Percentiles rank a stretch among this genome's conserved stretches.
Evolutionary conservation across 2,113 vertebrate species (phyloP).

Genomic region (Hippocampus barbouri): DNA sequence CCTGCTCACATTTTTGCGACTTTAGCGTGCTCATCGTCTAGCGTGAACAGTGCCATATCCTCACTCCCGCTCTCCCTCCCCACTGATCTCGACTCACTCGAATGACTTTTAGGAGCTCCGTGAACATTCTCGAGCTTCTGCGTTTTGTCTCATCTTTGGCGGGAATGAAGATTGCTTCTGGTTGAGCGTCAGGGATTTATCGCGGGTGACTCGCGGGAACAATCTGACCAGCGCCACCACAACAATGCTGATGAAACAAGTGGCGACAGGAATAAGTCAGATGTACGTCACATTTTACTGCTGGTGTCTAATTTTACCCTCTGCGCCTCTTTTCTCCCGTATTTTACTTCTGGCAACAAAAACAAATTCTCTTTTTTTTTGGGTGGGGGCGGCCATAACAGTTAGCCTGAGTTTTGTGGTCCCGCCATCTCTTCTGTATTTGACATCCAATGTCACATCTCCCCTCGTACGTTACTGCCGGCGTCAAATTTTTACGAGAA

Average conservation of each 20-base stretch:
- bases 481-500: no score
- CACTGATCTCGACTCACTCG: constrained; percentile 47
- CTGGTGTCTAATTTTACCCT: neutral
- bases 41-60: constrained; percentile 73
- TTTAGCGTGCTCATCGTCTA: constrained; percentile 62
- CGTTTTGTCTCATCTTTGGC: constrained; percentile 58
- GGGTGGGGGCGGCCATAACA: no score
- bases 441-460: no score
- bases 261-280: neutral
- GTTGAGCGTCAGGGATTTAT: constrained; percentile 51
- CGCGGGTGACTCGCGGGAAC: neutral
- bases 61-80: neutral
- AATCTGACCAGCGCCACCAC: constrained; percentile 68
- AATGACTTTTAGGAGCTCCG: neutral
- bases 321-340: no score
- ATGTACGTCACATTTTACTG: neutral
- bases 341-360: no score
- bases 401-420: no score
- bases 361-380: no score
- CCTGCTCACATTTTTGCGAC: constrained; percentile 70
- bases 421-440: no score
- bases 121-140: neutral
- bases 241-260: constrained; percentile 21
- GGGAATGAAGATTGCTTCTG: constrained; percentile 75
- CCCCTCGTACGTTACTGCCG: no score